phyloP scores from a whole-genome alignment of 2,113 vertebrate species.

The Chloropsis hardwickii region DNA sequence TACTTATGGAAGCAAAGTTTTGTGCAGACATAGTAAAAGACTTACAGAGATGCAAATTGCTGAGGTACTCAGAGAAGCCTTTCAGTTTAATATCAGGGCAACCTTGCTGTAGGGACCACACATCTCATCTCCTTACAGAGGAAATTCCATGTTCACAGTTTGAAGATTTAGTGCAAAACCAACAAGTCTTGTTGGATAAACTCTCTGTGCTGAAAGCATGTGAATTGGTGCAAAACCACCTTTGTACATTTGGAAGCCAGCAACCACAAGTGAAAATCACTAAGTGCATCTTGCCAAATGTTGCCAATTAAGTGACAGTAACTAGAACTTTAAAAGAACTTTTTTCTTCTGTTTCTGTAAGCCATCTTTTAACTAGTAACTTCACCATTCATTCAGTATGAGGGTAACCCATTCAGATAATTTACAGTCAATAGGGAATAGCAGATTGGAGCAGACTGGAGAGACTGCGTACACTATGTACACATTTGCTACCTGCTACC shows the following conservation, averaged over 20 bases:
- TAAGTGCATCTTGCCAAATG: background rate
- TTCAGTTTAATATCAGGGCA: background rate
- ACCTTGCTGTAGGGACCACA: background rate
- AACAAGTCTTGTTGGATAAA: background rate
- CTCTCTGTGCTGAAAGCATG: background rate
- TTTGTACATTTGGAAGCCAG: background rate
- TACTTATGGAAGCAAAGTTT: background rate
- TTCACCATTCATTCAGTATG: background rate
- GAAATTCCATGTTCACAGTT: background rate
- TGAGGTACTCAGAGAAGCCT: too few species aligned
- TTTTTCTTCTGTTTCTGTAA: background rate
- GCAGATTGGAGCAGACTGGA: background rate
- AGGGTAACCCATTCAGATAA: background rate
- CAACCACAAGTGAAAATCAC: background rate
- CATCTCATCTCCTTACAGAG: background rate
- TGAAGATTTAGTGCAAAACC: background rate
- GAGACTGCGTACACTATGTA: background rate
- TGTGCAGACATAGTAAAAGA: background rate
- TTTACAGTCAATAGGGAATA: background rate
- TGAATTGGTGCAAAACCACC: background rate
- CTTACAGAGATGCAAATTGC: background rate
- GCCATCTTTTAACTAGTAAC: background rate
- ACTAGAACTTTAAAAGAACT: background rate
- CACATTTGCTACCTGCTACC: background rate
- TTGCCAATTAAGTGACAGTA: background rate